phyloP scores from a whole-genome alignment of 2,797 vertebrate species.

The Morus bassanus region DNA sequence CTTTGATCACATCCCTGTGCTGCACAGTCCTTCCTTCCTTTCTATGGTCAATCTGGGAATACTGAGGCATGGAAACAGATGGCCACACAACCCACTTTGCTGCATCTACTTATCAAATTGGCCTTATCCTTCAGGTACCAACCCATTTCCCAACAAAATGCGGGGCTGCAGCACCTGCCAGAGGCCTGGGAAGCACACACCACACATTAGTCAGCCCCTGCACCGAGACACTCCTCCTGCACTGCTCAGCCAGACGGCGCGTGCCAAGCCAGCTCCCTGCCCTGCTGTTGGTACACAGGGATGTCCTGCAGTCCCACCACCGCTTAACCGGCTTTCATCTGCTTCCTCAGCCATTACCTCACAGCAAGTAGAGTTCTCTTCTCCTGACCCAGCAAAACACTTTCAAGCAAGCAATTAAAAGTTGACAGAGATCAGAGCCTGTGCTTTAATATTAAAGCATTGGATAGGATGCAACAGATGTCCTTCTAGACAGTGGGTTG shows the following conservation, averaged over 20 bases:
- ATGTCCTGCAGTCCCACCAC: not conserved
- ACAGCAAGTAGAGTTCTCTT: not conserved
- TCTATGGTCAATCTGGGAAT: not conserved
- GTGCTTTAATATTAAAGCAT: not conserved
- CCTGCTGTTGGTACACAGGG: not conserved
- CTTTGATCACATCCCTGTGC: constrained; percentile 43
- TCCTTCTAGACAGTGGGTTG: not conserved
- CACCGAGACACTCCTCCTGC: fast-evolving
- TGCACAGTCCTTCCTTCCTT: constrained; percentile 27
- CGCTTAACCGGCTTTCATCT: not conserved
- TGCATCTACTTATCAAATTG: not conserved
- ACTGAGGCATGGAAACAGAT: not conserved
- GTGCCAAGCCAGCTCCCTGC: not conserved
- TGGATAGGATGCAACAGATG: not conserved
- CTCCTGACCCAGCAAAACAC: not conserved
- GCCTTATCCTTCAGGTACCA: constrained; percentile 15
- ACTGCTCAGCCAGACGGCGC: not conserved
- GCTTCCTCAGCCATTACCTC: not conserved
- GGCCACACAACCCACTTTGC: not conserved
- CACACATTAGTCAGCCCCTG: not conserved
- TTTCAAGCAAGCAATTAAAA: not conserved
- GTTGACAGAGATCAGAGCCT: not conserved
- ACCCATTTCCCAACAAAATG: not conserved
- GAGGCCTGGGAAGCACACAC: not conserved
- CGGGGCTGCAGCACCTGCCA: not conserved